A percentile compares a stretch with the other conserved stretches of the same genome.
Conservation (phyloP, 2,888 invertebrate genomes). For the Allolobophora icterica region DNA sequence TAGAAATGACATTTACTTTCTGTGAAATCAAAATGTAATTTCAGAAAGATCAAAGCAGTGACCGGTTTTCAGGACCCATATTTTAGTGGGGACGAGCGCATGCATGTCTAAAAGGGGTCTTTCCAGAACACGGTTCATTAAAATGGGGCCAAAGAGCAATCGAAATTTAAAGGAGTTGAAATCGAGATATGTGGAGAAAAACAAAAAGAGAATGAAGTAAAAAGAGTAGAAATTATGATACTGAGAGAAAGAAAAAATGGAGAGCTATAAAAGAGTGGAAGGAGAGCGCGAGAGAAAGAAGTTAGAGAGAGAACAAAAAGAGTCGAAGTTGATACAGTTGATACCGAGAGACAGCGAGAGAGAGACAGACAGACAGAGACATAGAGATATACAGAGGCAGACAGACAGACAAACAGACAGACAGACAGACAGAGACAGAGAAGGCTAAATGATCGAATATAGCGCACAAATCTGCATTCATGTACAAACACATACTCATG, state of each 20-base stretch:
- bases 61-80: no score
- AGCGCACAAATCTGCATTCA: no score
- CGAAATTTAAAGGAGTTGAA: no score
- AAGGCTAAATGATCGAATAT: no score
- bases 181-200: neutral
- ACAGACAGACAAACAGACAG: neutral
- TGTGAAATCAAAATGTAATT: no score
- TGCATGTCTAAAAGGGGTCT: no score
- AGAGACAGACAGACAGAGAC: neutral
- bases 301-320: neutral
- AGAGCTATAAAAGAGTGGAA: neutral
- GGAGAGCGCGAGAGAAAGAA: neutral
- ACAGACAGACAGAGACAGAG: conserved; percentile 48
- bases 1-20: no score
- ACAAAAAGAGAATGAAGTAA: neutral
- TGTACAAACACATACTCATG: no score
- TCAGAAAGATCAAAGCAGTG: no score
- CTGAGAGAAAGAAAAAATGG: neutral
- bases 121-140: no score
- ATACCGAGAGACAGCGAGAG: neutral
- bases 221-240: neutral
- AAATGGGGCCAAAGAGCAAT: no score
- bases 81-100: no score
- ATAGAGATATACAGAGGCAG: neutral
- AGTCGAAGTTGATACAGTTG: neutral